Percentiles rank a stretch among this genome's conserved stretches.
Conservation (phyloP, 2,888 invertebrate species). For the Ypsolopha sequella region DNA sequence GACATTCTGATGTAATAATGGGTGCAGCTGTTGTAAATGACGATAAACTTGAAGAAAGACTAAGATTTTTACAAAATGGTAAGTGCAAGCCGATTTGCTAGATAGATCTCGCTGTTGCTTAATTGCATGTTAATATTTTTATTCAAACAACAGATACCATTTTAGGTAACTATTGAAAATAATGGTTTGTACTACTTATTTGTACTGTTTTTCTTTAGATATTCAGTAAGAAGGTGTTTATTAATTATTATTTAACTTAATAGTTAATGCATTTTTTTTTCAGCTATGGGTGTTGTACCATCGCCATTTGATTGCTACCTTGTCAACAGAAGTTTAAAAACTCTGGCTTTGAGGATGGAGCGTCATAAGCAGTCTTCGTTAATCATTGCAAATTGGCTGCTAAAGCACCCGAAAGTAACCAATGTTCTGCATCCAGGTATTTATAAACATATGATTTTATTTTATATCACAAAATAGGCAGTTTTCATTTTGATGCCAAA, state of each 20-base stretch:
- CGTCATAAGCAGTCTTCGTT: slow-evolving; percentile 86
- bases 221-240: no score
- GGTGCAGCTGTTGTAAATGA: slow-evolving; percentile 85
- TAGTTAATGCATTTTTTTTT: slow-evolving; percentile 16
- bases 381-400: slow-evolving; percentile 84
- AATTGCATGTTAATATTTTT: no score
- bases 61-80: slow-evolving; percentile 93
- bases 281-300: slow-evolving; percentile 93
- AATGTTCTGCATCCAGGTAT: slow-evolving; percentile 87
- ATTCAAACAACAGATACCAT: no score
- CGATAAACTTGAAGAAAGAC: slow-evolving; percentile 75
- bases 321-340: slow-evolving; percentile 94
- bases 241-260: no score
- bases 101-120: no score
- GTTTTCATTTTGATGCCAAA: not conserved
- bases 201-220: no score
- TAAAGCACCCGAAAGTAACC: slow-evolving; percentile 81
- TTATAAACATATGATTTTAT: not conserved
- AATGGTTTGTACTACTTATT: no score
- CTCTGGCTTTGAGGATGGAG: slow-evolving; percentile 91
- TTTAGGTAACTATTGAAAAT: no score
- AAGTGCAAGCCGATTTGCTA: slow-evolving; percentile 15
- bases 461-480: not conserved
- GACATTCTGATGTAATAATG: slow-evolving; percentile 98
- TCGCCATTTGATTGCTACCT: slow-evolving; percentile 97